phyloP scores from a whole-genome alignment of 2,797 vertebrate genomes.

The Alexandromys oeconomus region DNA sequence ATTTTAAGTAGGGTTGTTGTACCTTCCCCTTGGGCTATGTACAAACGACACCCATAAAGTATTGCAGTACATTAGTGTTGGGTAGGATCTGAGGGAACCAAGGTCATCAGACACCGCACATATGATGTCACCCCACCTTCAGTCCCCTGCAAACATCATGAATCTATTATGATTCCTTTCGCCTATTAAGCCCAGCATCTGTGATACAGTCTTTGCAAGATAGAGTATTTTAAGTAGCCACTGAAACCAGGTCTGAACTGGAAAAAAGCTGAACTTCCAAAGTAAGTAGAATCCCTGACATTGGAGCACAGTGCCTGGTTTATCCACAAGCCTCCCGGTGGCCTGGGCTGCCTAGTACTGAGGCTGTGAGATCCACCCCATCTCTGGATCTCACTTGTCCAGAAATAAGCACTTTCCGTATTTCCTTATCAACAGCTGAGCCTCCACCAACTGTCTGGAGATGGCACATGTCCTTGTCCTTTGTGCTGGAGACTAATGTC shows the following conservation, averaged over 20 bases:
- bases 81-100: not conserved
- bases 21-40: not conserved
- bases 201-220: not conserved
- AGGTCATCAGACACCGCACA: not conserved
- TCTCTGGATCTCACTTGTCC: constrained; percentile 26
- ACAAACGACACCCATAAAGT: not conserved
- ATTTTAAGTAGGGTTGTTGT: constrained; percentile 8
- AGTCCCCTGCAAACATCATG: not conserved
- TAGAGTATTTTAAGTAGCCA: not conserved
- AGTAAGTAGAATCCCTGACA: not conserved
- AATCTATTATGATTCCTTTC: not conserved
- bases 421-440: constrained; percentile 55
- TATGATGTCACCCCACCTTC: not conserved
- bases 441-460: not conserved
- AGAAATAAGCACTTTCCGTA: constrained; percentile 48
- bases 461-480: not conserved
- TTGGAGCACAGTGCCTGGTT: not conserved
- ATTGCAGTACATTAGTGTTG: not conserved
- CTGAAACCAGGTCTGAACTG: constrained; percentile 21
- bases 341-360: not conserved
- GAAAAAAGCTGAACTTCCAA: not conserved
- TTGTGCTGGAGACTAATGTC: constrained; percentile 46
- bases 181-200: not conserved
- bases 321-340: not conserved
- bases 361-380: not conserved